Conservation (phyloP, 2,113 vertebrate genomes). For the Maccullochella peelii region DNA sequence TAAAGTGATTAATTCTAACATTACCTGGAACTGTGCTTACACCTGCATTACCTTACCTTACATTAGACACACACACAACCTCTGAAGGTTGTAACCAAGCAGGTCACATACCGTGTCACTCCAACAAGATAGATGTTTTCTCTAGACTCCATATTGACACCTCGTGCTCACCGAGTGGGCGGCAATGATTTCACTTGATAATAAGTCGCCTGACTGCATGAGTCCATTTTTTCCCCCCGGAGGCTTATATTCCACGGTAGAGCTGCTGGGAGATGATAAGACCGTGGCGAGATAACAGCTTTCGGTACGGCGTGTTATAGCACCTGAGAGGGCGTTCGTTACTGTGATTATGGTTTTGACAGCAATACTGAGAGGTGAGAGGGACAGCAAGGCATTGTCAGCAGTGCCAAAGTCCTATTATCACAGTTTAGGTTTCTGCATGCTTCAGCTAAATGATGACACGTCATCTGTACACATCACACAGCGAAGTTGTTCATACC, state of each 20-base stretch:
- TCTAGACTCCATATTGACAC: slow-evolving; percentile 45
- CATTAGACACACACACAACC: slow-evolving; percentile 9
- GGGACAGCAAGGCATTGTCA: slow-evolving; percentile 36
- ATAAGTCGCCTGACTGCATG: slow-evolving; percentile 53
- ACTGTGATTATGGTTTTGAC: slow-evolving; percentile 59
- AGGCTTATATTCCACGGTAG: slow-evolving; percentile 60
- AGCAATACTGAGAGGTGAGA: slow-evolving; percentile 44
- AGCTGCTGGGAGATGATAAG: slow-evolving; percentile 63
- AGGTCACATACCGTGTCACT: neutral
- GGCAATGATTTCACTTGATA: slow-evolving; percentile 60
- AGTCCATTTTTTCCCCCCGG: slow-evolving; percentile 42
- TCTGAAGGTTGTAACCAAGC: slow-evolving; percentile 31
- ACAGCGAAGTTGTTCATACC: slow-evolving; percentile 1
- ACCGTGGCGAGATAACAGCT: slow-evolving; percentile 42
- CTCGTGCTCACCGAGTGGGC: slow-evolving; percentile 36
- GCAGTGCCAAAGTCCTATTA: slow-evolving; percentile 24
- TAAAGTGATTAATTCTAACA: slow-evolving; percentile 43
- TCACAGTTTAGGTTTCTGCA: slow-evolving; percentile 16
- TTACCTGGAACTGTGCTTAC: slow-evolving; percentile 6
- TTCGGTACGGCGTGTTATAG: slow-evolving; percentile 22
- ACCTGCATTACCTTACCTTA: neutral
- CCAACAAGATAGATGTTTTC: slow-evolving; percentile 28
- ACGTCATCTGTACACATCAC: neutral
- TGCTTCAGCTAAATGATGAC: slow-evolving; percentile 18
- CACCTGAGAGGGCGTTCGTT: slow-evolving; percentile 54